Percentiles rank a stretch among this genome's conserved stretches.
Evolutionary conservation across 2,797 vertebrate genomes (phyloP).

Genomic region (Poecilia picta): DNA sequence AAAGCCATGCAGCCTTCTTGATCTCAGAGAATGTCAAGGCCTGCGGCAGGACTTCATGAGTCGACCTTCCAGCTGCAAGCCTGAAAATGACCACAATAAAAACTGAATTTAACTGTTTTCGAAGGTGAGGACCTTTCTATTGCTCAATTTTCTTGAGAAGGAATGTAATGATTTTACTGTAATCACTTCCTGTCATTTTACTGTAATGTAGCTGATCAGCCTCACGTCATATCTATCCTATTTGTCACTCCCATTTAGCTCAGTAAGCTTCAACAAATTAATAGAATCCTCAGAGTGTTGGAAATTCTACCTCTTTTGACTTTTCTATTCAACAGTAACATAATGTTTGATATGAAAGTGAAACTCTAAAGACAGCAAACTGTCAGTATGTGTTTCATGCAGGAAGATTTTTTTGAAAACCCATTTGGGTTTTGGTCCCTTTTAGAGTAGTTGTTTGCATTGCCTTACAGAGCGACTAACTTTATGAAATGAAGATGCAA

Average conservation of each 20-base stretch:
- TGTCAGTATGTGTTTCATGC: not conserved
- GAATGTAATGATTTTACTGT: not conserved
- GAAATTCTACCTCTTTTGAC: not conserved
- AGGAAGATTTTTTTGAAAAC: not conserved
- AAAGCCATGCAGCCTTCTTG: not conserved
- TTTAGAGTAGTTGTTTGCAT: not conserved
- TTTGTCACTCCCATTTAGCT: not conserved
- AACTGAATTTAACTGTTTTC: not conserved
- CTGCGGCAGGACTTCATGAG: not conserved
- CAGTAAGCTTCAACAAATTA: not conserved
- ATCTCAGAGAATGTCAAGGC: not conserved
- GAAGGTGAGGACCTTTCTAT: not conserved
- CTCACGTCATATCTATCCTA: not conserved
- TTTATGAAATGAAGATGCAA: not conserved
- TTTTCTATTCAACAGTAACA: not conserved
- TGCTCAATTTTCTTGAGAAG: not conserved
- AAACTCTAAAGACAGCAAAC: not conserved
- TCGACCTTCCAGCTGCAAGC: not conserved
- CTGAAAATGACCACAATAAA: not conserved
- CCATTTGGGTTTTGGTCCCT: not conserved
- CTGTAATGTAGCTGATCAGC: not conserved
- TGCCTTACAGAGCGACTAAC: not conserved
- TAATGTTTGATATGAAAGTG: too few relatives aligned
- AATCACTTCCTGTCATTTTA: not conserved
- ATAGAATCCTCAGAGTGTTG: not conserved